These are phyloP conservation scores for Charina bottae DNA, from an alignment of 2,113 vertebrate species.

Conservation along the genomic window DNA sequence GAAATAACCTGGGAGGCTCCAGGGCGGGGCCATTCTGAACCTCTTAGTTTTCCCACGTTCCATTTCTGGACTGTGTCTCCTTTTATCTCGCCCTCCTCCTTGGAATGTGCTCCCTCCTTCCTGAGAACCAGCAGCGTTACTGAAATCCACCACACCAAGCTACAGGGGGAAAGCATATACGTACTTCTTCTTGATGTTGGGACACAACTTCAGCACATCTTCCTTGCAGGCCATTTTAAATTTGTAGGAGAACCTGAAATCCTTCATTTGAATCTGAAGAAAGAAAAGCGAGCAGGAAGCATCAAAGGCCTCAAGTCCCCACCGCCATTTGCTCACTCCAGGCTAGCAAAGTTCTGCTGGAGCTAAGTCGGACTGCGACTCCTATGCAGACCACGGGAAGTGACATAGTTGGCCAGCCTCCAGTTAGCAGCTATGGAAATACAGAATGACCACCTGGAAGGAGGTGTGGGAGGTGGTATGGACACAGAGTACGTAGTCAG, in stretches of 20 bases:
- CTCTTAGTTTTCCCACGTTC: no score
- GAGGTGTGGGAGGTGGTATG: not conserved
- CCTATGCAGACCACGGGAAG: not conserved
- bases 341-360: not conserved
- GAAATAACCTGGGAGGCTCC: no score
- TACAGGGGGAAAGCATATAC: slow-evolving; percentile 40
- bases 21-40: no score
- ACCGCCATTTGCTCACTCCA: not conserved
- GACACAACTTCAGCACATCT: slow-evolving; percentile 93
- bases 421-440: not conserved
- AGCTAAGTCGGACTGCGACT: no score
- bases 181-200: slow-evolving; percentile 98
- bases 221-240: slow-evolving; percentile 99
- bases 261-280: slow-evolving; percentile 94
- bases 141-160: not conserved
- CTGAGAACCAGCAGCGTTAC: no score
- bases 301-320: not conserved
- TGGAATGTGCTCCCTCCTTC: no score
- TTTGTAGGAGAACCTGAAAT: slow-evolving; percentile 97
- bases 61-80: no score
- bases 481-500: slow-evolving; percentile 8
- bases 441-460: not conserved
- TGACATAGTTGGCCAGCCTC: not conserved
- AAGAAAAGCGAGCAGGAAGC: not conserved
- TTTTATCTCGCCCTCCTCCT: no score